Percentiles rank a stretch among this genome's conserved stretches.
These are phyloP conservation scores for Heptranchias perlo DNA, from an alignment of 2,113 vertebrate species.

Conservation along the genomic window DNA sequence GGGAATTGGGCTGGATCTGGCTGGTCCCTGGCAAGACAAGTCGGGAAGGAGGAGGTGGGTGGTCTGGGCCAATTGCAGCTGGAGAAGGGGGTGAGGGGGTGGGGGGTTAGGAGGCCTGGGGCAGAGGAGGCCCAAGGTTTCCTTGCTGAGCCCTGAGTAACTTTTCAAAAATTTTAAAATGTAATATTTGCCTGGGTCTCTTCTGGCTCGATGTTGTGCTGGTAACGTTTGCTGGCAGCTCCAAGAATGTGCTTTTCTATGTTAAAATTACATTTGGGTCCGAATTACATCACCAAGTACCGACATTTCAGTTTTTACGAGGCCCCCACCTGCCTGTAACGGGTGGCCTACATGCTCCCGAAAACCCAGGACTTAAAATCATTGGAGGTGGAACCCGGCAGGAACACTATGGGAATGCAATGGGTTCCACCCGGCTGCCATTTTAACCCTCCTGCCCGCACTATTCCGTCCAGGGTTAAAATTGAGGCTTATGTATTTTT, in stretches of 20 bases:
- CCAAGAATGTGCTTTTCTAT: not conserved
- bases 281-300: not conserved
- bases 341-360: not conserved
- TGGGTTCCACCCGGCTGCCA: not conserved
- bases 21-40: not conserved
- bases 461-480: not conserved
- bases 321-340: not conserved
- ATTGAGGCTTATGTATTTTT: not conserved
- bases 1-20: not conserved
- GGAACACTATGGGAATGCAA: not conserved
- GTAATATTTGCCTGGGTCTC: not conserved
- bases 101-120: too few relatives aligned
- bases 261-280: too few relatives aligned
- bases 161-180: not conserved
- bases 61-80: not conserved
- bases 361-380: not conserved
- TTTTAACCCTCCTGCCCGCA: not conserved
- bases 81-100: not conserved
- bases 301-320: not conserved
- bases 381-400: not conserved
- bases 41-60: not conserved
- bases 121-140: not conserved
- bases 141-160: not conserved
- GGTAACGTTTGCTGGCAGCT: too few relatives aligned
- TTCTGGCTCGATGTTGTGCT: not conserved